A percentile compares a stretch with the other conserved stretches of the same genome.
Evolutionary conservation across 2,797 vertebrate genomes (phyloP).

Genomic region (Channallabes apus): DNA sequence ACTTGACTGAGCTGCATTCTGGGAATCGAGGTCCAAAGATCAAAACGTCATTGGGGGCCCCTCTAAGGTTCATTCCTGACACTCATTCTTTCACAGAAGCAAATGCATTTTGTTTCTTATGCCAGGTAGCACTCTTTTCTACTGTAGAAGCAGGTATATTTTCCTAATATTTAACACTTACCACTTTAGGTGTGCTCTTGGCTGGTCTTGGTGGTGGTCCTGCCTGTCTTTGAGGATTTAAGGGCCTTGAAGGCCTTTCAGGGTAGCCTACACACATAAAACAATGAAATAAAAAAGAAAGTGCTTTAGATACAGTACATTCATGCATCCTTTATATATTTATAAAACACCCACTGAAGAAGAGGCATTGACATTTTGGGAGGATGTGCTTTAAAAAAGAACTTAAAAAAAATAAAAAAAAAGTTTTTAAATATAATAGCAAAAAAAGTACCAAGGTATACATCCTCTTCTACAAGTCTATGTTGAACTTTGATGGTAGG

Average conservation of each 20-base stretch:
- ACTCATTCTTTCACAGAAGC: not conserved
- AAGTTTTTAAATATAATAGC: not conserved
- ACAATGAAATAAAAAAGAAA: not conserved
- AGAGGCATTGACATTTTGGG: not conserved
- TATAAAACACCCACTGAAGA: not conserved
- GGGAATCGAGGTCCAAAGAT: too few relatives aligned
- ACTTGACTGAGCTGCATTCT: too few relatives aligned
- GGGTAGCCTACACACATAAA: conserved; percentile 40
- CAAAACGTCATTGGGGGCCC: too few relatives aligned
- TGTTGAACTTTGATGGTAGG: conserved; percentile 62
- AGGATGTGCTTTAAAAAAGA: not conserved
- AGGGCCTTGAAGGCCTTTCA: conserved; percentile 60
- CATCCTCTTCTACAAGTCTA: conserved; percentile 64
- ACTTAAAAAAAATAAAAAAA: not conserved
- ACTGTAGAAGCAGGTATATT: not conserved
- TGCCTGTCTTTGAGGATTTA: conserved; percentile 57
- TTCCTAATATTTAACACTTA: conserved; percentile 54
- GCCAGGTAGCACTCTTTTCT: not conserved
- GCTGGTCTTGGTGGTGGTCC: conserved; percentile 62
- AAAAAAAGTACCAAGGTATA: conserved; percentile 71
- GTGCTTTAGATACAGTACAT: not conserved
- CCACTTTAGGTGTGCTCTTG: conserved; percentile 45
- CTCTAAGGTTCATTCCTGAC: too few relatives aligned
- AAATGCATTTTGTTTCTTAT: not conserved
- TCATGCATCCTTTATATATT: not conserved